Evolutionary conservation across 2,113 vertebrate species (phyloP).

Genomic region (Rynchops niger): DNA sequence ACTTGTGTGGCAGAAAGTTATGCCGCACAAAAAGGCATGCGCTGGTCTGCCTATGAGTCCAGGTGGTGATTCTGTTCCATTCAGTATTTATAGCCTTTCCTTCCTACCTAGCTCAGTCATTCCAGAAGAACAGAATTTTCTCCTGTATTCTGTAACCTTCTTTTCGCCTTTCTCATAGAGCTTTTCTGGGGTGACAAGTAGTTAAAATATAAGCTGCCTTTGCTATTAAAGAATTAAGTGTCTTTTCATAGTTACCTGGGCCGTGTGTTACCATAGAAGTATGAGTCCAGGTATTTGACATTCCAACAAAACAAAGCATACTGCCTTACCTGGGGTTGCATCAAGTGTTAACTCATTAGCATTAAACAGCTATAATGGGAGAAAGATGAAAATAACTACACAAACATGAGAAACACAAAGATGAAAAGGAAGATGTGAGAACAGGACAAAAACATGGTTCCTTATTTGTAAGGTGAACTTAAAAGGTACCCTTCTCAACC

Average conservation of each 20-base stretch:
- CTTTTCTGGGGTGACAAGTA: background rate
- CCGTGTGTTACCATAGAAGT: background rate
- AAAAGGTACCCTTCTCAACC: background rate
- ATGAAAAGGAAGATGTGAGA: conserved; percentile 27
- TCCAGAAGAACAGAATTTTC: background rate
- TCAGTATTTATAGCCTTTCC: background rate
- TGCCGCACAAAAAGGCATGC: background rate
- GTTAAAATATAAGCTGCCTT: background rate
- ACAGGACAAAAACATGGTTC: background rate
- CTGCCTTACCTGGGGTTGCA: background rate
- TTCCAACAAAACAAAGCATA: background rate
- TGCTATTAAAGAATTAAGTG: background rate
- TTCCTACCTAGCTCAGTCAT: background rate
- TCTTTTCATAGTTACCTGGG: background rate
- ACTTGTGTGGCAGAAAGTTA: background rate
- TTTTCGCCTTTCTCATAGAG: background rate
- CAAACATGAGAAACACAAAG: conserved; percentile 18
- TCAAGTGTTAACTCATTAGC: background rate
- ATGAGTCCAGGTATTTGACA: background rate
- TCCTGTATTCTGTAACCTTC: background rate
- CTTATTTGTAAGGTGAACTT: conserved; percentile 14
- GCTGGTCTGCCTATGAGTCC: background rate
- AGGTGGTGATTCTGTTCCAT: background rate
- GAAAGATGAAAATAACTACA: conserved; percentile 25
- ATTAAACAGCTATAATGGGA: background rate